These are phyloP conservation scores for Eptesicus fuscus DNA, from an alignment of 2,113 vertebrate species.

Conservation along the genomic window DNA sequence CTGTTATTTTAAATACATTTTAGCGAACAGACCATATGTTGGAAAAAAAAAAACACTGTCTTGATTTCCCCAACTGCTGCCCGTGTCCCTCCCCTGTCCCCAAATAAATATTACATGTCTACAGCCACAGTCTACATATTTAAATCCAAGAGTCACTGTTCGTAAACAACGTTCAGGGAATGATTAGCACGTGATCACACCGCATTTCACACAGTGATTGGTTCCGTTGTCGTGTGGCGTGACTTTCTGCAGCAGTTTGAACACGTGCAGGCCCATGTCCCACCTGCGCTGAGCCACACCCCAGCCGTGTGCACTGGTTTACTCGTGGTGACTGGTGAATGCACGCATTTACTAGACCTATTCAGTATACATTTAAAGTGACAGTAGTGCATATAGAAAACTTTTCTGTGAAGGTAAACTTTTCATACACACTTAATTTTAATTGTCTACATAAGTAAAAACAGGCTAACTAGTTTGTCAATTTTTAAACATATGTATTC, in stretches of 20 bases:
- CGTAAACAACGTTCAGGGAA: not conserved
- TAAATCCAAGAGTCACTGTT: not conserved
- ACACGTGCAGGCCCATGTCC: not conserved
- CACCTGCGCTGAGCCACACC: not conserved
- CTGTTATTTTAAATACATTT: not conserved
- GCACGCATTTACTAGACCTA: not conserved
- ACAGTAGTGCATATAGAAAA: not conserved
- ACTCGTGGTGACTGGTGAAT: not conserved
- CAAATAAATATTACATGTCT: not conserved
- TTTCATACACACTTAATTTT: not conserved
- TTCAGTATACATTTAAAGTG: not conserved
- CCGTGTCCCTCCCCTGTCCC: too few species aligned
- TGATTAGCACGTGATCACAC: not conserved
- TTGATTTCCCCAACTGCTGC: not conserved
- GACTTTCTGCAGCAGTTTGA: not conserved
- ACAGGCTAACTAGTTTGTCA: not conserved
- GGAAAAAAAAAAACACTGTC: not conserved
- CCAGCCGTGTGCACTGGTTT: not conserved
- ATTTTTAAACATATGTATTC: not conserved
- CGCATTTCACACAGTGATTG: accelerated
- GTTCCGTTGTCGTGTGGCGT: not conserved
- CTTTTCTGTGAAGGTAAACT: not conserved
- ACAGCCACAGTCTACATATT: not conserved
- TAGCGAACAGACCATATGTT: not conserved
- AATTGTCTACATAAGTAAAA: not conserved